Evolutionary conservation across 2,888 invertebrate species (phyloP), one percentile per base, ranked within the genome.

Genomic region (Leucophora obtusa): DNA sequence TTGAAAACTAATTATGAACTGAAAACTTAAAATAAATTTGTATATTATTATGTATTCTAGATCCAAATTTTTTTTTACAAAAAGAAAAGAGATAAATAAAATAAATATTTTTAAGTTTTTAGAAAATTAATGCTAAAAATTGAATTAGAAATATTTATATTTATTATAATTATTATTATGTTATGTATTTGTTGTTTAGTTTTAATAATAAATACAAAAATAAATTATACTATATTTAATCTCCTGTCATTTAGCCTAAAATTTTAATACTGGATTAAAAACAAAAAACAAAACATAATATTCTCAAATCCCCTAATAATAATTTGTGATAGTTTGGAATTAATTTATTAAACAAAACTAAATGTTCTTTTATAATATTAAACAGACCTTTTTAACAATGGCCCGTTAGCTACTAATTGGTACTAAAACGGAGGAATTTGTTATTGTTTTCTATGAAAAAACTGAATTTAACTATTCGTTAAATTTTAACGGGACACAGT

Each of bases 261-360:
- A 21, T 38, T 50, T 59, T 69, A 35, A 2, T 24, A 47, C 33
- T 50, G 47, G 35, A 18, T 11, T 28, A 15, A 50, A 58, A n/a
- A 35, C 33, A 33, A 58, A 35, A 24, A 59, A 28, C 0, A 38
- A 53, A 51, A 11, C 35, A 53, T 43, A 70, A 63, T 78, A n/a
- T 58, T 63, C 4, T 69, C 24, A 28, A 63, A 47, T 54, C 24
- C 65, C 50, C 50, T 21, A 71, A 65, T 69, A 75, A 76, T 82
- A 59, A 76, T 79, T 82, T 82, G 82, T 76, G 79, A 82, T 82
- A 82, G 65, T 72, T 82, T 75, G 56, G 33, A 76, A 72, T 69
- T 72, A 68, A 60, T 72, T 68, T 71, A 62, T 50, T 35, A 60
- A 50, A 68, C 9, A 69, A 38, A 62, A 56, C 35, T 70, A 60